Evolutionary conservation across 2,888 invertebrate species (phyloP), one percentile per base, ranked within the genome.

Genomic region (Piscicola geometra): DNA sequence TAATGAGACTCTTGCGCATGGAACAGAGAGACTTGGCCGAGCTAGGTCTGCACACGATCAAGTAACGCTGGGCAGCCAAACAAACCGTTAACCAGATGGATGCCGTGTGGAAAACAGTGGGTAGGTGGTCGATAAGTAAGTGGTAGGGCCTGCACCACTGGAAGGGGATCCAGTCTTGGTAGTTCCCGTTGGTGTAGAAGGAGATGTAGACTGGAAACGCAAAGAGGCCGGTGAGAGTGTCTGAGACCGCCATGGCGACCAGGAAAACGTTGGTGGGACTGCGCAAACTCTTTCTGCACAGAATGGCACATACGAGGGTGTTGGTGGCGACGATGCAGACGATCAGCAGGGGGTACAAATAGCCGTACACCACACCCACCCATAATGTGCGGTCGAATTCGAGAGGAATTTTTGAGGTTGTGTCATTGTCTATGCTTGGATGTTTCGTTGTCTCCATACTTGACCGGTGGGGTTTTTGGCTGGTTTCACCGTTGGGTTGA

Each of bases 221-320:
- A 76, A 83, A 82, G 0, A 84, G 78, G 0, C 85, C 90, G 0
- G 95, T 95, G 85, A 94, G 90, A 90, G 94, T 92, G 86, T 96
- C 95, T 81, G 93, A 93, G 3, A 96, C 88, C 0, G 95, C 95
- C 94, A 96, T 96, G 21, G 92, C 92, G 89, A 93, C 91, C 1
- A 94, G 89, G 0, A 94, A 92, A 21, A 91, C 90, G 86, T 94
- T 94, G 3, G 94, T 94, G 0, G 94, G 93, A 0, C 93, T 92
- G 41, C 92, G 86, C 95, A 96, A 95, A 85, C 94, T 93, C 41
- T 91, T 89, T 80, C 93, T 92, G 76, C 93, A 91, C 47, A 96
- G 88, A 0, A 96, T 94, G 47, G 94, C 89, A 21, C 94, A 93
- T 79, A 96, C 93, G 15, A 95, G 87, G 0, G 93, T 91, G 86